Evolutionary conservation across 2,888 invertebrate species (phyloP).

Genomic region (Coremacera marginata): DNA sequence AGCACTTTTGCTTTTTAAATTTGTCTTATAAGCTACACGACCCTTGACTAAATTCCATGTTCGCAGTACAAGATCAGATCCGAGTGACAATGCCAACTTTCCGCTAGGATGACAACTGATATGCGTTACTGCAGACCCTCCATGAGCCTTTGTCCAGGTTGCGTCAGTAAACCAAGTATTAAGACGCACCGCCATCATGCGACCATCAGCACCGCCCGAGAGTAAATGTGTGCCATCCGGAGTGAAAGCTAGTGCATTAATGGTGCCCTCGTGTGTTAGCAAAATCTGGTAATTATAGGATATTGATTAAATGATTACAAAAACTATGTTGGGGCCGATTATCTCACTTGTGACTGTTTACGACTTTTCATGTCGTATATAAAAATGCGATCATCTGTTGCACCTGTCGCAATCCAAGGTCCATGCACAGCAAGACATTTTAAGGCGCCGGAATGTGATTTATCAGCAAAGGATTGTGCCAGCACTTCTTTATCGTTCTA

Average conservation of each 20-base stretch:
- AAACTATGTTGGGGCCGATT: not conserved
- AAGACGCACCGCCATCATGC: conserved; percentile 82
- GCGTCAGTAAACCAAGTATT: conserved; percentile 91
- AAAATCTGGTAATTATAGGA: conserved; percentile 67
- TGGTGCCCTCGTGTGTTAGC: conserved; percentile 85
- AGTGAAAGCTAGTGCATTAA: conserved; percentile 84
- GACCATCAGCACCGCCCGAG: conserved; percentile 87
- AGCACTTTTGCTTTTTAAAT: conserved; percentile 78
- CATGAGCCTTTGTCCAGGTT: conserved; percentile 85
- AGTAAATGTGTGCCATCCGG: conserved; percentile 83
- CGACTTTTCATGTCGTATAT: conserved; percentile 85
- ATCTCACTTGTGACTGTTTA: conserved; percentile 78
- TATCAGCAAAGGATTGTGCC: conserved; percentile 86
- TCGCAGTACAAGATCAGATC: conserved; percentile 84
- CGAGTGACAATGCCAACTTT: conserved; percentile 88
- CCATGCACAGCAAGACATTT: conserved; percentile 79
- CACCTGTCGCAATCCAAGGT: conserved; percentile 86
- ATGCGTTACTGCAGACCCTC: conserved; percentile 79
- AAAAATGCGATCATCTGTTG: conserved; percentile 89
- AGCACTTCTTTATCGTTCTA: conserved; percentile 51
- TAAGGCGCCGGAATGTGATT: conserved; percentile 86
- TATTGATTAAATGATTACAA: not conserved
- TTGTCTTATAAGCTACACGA: conserved; percentile 89
- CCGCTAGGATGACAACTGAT: conserved; percentile 90
- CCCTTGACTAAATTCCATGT: conserved; percentile 97